phyloP scores from a whole-genome alignment of 2,113 vertebrate genomes.

The Xenopus laevis region DNA sequence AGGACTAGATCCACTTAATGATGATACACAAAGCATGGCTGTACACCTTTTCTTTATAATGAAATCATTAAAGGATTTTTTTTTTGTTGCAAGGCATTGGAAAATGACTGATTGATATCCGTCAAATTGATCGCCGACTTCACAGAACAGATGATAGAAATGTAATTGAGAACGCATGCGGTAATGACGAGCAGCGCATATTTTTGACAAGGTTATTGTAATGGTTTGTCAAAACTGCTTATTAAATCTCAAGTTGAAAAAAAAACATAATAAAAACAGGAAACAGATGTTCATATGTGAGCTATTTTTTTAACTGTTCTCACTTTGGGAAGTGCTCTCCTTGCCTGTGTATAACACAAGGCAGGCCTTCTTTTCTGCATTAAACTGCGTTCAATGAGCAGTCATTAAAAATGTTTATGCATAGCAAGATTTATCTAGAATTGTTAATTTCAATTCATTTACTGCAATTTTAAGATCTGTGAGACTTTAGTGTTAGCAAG shows the following conservation, averaged over 20 bases:
- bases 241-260: neutral
- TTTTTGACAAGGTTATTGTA: neutral
- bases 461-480: no score
- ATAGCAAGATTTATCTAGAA: no score
- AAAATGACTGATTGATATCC: neutral
- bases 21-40: no score
- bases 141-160: neutral
- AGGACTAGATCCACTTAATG: no score
- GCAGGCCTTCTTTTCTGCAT: no score
- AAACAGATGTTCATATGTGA: neutral
- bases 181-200: neutral
- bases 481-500: no score
- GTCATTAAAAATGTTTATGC: no score
- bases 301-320: neutral
- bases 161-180: neutral
- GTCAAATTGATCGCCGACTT: neutral
- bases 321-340: neutral
- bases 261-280: neutral
- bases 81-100: neutral
- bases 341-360: neutral
- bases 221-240: constrained; percentile 2
- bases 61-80: neutral
- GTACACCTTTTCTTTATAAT: neutral
- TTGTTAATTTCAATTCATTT: no score
- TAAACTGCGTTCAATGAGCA: no score